Conservation (phyloP, 2,113 vertebrate genomes). For the Genyomyrus donnyi region DNA sequence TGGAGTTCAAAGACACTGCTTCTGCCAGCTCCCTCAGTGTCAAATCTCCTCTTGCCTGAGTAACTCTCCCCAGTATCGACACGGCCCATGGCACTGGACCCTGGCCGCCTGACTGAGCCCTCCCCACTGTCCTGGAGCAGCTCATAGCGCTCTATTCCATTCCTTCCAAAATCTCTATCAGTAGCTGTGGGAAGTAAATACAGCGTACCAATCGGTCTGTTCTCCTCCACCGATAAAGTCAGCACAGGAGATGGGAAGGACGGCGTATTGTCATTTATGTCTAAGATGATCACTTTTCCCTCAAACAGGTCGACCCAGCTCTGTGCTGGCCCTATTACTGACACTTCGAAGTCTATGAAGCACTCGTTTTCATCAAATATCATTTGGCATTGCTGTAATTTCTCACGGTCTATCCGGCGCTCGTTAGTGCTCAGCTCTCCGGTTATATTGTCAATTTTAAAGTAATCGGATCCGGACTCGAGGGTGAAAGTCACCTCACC, state of each 20-base stretch:
- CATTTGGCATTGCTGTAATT: conserved; percentile 98
- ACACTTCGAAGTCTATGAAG: conserved; percentile 97
- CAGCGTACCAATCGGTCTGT: conserved; percentile 92
- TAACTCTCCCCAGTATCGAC: conserved; percentile 52
- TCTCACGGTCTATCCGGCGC: conserved; percentile 93
- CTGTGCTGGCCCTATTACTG: conserved; percentile 93
- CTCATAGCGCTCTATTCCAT: conserved; percentile 94
- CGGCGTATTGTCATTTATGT: conserved; percentile 97
- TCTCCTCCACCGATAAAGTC: conserved; percentile 95
- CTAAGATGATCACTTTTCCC: conserved; percentile 89
- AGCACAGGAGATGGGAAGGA: conserved; percentile 95
- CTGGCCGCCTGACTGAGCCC: conserved; percentile 56
- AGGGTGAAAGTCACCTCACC: conserved; percentile 96
- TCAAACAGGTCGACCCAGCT: conserved; percentile 98
- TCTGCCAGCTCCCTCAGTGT: conserved; percentile 56
- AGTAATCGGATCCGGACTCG: conserved; percentile 92
- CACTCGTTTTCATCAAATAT: conserved; percentile 98
- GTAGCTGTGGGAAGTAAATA: conserved; percentile 94
- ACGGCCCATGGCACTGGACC: conserved; percentile 37
- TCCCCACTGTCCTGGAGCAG: conserved; percentile 87
- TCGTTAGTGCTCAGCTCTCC: conserved; percentile 95
- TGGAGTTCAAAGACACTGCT: conserved; percentile 95
- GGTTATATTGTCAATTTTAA: conserved; percentile 98
- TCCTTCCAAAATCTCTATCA: conserved; percentile 91
- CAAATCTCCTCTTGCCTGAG: conserved; percentile 63